A percentile compares a stretch with the other conserved stretches of the same genome.
Conservation (phyloP, 2,797 vertebrate genomes). For the Lagorchestes hirsutus region DNA sequence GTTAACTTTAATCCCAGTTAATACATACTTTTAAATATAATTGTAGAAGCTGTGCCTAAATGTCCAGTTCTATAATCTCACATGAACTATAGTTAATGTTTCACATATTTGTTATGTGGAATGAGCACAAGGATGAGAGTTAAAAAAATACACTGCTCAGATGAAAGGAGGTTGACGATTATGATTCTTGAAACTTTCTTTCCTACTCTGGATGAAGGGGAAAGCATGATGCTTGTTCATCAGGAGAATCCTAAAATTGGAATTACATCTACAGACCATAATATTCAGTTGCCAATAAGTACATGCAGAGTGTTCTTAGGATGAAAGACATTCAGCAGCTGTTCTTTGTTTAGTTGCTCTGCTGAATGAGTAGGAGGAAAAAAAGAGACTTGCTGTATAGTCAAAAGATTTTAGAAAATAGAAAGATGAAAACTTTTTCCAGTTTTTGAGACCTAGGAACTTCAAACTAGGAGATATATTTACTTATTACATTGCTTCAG, state of each 20-base stretch:
- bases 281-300: neutral
- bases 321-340: neutral
- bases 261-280: conserved; percentile 23
- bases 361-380: neutral
- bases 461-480: neutral
- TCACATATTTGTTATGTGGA: neutral
- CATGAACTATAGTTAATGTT: neutral
- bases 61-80: neutral
- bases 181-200: conserved; percentile 5
- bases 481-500: neutral
- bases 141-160: neutral
- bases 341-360: neutral
- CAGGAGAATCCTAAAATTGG: conserved; percentile 24
- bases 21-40: conserved; percentile 45
- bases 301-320: conserved; percentile 18
- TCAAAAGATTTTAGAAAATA: conserved; percentile 20
- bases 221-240: neutral
- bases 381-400: neutral
- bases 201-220: neutral
- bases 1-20: conserved; percentile 49
- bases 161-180: neutral
- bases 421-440: neutral
- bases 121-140: neutral
- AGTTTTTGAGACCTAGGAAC: neutral
- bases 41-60: neutral